These are phyloP conservation scores for Gymnodraco acuticeps DNA, from an alignment of 2,797 vertebrate species.

Conservation along the genomic window DNA sequence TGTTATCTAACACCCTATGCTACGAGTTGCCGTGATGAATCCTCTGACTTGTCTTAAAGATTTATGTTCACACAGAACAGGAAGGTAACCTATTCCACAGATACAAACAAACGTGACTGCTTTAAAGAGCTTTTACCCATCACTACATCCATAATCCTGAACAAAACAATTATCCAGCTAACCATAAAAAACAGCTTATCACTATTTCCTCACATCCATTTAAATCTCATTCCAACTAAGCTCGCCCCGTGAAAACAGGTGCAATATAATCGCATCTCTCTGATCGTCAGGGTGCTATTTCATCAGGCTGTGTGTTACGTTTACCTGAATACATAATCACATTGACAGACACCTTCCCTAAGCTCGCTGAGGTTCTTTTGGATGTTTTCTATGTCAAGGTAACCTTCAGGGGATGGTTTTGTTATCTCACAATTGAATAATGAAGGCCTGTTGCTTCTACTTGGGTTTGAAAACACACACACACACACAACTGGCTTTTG, in stretches of 20 bases:
- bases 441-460: constrained; percentile 34
- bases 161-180: constrained; percentile 19
- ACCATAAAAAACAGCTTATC: constrained; percentile 31
- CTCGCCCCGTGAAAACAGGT: constrained; percentile 21
- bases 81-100: background rate
- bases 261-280: constrained; percentile 11
- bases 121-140: background rate
- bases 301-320: constrained; percentile 30
- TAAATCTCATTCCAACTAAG: constrained; percentile 30
- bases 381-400: constrained; percentile 54
- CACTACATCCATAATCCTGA: constrained; percentile 25
- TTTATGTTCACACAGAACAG: constrained; percentile 19
- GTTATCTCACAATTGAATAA: constrained; percentile 56
- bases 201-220: constrained; percentile 20
- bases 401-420: constrained; percentile 65
- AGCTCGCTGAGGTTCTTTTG: constrained; percentile 38
- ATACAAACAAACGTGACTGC: background rate
- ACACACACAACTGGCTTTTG: constrained; percentile 9
- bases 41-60: constrained; percentile 25
- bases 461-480: constrained; percentile 11
- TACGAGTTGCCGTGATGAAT: background rate
- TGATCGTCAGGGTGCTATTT: background rate
- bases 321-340: constrained; percentile 48
- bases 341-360: constrained; percentile 40
- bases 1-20: constrained; percentile 8